A percentile compares a stretch with the other conserved stretches of the same genome.
phyloP scores from a whole-genome alignment of 2,113 vertebrate species.

The Pollimyrus isidori region DNA sequence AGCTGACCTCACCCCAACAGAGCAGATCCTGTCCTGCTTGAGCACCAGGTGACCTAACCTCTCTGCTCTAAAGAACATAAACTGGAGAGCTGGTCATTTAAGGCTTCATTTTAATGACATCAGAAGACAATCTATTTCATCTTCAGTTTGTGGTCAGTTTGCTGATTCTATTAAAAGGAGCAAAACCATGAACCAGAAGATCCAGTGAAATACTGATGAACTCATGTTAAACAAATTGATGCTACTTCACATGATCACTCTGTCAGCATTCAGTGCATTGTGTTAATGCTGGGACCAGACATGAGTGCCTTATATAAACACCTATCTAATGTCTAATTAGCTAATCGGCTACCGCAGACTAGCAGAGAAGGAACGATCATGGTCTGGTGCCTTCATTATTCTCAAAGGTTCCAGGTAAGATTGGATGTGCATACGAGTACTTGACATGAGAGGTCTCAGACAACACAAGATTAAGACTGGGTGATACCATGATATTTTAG shows the following conservation, averaged over 20 bases:
- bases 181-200: not conserved
- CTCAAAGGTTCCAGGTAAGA: not conserved
- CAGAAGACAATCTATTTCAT: not conserved
- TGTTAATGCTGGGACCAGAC: not conserved
- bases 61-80: not conserved
- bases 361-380: not conserved
- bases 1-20: not conserved
- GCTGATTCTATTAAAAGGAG: not conserved
- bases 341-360: not conserved
- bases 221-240: not conserved
- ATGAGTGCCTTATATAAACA: not conserved
- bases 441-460: not conserved
- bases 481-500: not conserved
- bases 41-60: not conserved
- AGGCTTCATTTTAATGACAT: not conserved
- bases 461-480: not conserved
- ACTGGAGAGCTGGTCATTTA: not conserved
- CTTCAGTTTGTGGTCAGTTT: not conserved
- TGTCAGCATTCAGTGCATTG: not conserved
- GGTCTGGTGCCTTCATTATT: not conserved
- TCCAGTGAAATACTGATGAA: not conserved
- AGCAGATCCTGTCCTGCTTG: not conserved
- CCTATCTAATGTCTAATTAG: not conserved
- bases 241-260: not conserved
- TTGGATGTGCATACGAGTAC: not conserved